Percentiles rank a stretch among this genome's conserved stretches.
phyloP scores from a whole-genome alignment of 1,140 invertebrate genomes.

The Metaphire vulgaris region DNA sequence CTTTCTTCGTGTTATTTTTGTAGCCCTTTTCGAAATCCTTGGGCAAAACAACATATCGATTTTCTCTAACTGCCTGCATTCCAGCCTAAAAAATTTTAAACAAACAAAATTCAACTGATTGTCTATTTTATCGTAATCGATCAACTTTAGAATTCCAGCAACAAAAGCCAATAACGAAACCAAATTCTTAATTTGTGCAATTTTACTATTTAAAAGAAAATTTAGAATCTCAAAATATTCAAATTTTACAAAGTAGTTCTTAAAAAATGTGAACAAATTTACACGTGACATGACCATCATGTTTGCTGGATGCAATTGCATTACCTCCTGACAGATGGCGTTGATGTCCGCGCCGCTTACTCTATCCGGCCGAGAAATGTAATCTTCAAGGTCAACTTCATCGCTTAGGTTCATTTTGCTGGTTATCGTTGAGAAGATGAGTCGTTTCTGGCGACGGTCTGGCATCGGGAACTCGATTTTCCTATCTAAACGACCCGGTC shows the following conservation, averaged over 20 bases:
- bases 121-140: too few species aligned
- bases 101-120: too few species aligned
- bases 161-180: too few species aligned
- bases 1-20: slow-evolving; percentile 99
- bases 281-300: too few species aligned
- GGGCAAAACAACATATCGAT: slow-evolving; percentile 93
- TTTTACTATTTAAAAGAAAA: too few species aligned
- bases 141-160: too few species aligned
- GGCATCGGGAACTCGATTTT: slow-evolving; percentile 99
- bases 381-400: slow-evolving; percentile 98
- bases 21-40: slow-evolving; percentile 99
- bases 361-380: slow-evolving; percentile 93
- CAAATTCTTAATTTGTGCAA: too few species aligned
- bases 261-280: too few species aligned
- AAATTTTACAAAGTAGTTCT: too few species aligned
- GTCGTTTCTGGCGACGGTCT: slow-evolving; percentile 91
- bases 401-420: slow-evolving; percentile 99
- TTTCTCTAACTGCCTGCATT: slow-evolving; percentile 95
- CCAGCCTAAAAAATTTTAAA: slow-evolving; percentile 58
- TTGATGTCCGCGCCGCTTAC: slow-evolving; percentile 99
- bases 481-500: slow-evolving; percentile 92
- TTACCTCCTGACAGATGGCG: slow-evolving; percentile 96
- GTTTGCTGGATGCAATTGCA: too few species aligned
- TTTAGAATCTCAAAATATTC: too few species aligned
- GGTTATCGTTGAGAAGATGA: slow-evolving; percentile 97